phyloP scores from a whole-genome alignment of 2,113 vertebrate species.

The Lepidothrix coronata region DNA sequence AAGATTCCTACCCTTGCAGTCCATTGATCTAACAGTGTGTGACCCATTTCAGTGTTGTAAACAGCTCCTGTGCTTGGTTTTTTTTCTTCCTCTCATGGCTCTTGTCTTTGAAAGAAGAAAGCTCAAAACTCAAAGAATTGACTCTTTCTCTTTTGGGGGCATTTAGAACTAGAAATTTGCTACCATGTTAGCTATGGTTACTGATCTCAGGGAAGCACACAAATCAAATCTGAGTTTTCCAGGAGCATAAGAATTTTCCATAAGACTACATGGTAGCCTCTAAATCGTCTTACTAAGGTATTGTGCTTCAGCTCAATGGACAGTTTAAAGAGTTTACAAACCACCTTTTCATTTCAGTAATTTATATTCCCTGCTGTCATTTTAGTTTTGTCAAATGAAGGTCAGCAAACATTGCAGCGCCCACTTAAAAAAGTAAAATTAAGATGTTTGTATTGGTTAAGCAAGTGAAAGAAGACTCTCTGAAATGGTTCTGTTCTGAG shows the following conservation, averaged over 20 bases:
- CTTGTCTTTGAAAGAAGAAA: constrained; percentile 2
- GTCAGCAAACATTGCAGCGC: not conserved
- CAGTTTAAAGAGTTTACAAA: constrained; percentile 40
- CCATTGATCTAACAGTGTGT: not conserved
- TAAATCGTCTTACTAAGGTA: constrained; percentile 28
- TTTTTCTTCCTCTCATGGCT: not conserved
- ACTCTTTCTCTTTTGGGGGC: not conserved
- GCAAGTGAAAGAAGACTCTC: constrained; percentile 1
- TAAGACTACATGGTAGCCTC: not conserved
- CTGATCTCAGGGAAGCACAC: not conserved
- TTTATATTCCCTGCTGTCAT: constrained; percentile 21
- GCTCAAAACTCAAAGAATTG: not conserved
- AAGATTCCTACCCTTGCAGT: not conserved
- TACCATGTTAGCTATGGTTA: not conserved
- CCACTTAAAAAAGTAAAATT: not conserved
- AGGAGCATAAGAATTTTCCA: constrained; percentile 6
- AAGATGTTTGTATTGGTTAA: constrained; percentile 20
- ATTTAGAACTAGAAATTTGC: not conserved
- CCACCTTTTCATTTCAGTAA: constrained; percentile 33
- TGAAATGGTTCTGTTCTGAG: constrained; percentile 18
- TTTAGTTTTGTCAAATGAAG: constrained; percentile 36
- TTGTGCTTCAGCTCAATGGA: constrained; percentile 24
- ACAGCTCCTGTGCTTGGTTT: not conserved
- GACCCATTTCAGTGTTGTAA: not conserved
- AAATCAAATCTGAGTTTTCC: constrained; percentile 19